These are phyloP conservation scores for Clarias magur DNA, from an alignment of 2,113 vertebrate genomes.

Conservation along the genomic window DNA sequence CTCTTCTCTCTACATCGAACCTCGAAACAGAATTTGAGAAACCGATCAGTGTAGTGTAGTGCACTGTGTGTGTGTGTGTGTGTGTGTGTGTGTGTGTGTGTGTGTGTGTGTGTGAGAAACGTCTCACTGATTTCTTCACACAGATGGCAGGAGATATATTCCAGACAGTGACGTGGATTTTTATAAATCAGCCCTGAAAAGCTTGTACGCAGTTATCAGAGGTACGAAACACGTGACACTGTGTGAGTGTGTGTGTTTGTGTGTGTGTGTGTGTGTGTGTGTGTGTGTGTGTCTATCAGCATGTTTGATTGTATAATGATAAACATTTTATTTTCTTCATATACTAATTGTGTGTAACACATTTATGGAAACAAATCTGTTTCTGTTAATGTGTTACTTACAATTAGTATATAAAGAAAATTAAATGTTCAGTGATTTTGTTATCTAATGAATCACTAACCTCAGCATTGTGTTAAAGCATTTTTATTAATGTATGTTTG, in stretches of 20 bases:
- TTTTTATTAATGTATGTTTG: not conserved
- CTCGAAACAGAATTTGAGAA: not conserved
- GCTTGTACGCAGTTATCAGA: conserved; percentile 62
- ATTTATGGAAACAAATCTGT: not conserved
- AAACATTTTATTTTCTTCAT: not conserved
- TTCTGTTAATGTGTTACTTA: too few relatives aligned
- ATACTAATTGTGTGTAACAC: not conserved
- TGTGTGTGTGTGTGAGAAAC: not conserved
- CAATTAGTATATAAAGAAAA: too few relatives aligned
- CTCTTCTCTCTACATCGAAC: not conserved
- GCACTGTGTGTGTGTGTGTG: not conserved
- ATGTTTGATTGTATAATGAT: not conserved
- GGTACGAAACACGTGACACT: conserved; percentile 54
- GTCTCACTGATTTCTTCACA: not conserved
- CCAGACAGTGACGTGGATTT: conserved; percentile 56
- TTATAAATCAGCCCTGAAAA: conserved; percentile 58
- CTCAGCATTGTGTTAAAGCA: not conserved
- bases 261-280: not conserved
- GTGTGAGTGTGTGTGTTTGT: too few relatives aligned
- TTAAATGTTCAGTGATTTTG: too few relatives aligned
- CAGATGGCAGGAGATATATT: conserved; percentile 72
- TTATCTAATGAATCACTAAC: not conserved
- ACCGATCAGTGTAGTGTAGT: not conserved
- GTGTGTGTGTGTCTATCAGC: not conserved
- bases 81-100: not conserved